Evolutionary conservation across 2,797 vertebrate genomes (phyloP).

Genomic region (Cyprinella venusta): DNA sequence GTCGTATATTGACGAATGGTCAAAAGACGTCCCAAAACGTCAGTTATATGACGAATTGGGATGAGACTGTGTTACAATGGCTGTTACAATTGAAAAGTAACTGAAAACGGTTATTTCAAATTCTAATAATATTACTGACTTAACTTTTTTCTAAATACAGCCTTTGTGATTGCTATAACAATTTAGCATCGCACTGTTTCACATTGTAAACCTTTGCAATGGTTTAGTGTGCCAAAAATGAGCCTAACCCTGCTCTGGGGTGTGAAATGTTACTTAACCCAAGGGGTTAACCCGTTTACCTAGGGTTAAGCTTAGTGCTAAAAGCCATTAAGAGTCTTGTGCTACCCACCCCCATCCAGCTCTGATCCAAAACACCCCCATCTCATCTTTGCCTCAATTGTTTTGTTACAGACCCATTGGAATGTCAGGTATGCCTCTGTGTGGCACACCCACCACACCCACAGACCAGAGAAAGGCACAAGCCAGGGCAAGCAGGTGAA

Average conservation of each 20-base stretch:
- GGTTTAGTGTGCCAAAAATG: not conserved
- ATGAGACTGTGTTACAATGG: too few relatives aligned
- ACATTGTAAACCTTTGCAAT: not conserved
- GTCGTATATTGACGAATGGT: too few relatives aligned
- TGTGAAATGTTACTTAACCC: conserved; percentile 8
- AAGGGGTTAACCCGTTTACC: not conserved
- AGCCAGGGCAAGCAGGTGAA: conserved; percentile 58
- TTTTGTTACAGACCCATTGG: conserved; percentile 52
- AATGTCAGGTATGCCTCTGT: conserved; percentile 57
- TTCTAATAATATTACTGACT: too few relatives aligned
- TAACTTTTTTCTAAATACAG: too few relatives aligned
- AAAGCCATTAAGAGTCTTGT: conserved; percentile 27
- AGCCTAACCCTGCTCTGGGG: not conserved
- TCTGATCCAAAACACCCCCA: conserved; percentile 23
- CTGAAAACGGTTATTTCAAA: not conserved
- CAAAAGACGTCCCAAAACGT: too few relatives aligned
- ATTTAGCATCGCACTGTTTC: not conserved
- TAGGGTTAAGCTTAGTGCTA: conserved; percentile 23
- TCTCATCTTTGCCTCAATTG: conserved; percentile 41
- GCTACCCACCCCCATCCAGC: conserved; percentile 26
- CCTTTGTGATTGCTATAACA: too few relatives aligned
- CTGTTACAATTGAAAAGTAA: not conserved
- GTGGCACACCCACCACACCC: conserved; percentile 50
- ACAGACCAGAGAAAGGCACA: conserved; percentile 50
- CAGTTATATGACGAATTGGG: too few relatives aligned